These are phyloP conservation scores for Chloebia gouldiae DNA, from an alignment of 2,113 vertebrate genomes.

Conservation along the genomic window DNA sequence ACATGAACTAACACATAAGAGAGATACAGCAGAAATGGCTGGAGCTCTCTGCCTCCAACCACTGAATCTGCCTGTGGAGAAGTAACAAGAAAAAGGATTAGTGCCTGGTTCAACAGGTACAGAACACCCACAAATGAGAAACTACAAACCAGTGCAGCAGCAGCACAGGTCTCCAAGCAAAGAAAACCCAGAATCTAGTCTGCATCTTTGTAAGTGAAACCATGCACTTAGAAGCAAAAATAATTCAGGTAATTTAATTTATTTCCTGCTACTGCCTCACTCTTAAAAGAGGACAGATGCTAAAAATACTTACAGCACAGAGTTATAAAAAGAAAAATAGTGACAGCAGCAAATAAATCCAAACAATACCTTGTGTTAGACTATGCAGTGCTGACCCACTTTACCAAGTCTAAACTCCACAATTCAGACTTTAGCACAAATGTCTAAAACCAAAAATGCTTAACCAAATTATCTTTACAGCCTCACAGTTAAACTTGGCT, in stretches of 20 bases:
- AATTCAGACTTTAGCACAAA: not conserved
- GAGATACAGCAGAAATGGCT: not conserved
- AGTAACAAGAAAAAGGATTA: not conserved
- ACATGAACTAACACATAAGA: not conserved
- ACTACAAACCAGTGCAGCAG: not conserved
- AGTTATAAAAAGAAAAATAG: constrained; percentile 5
- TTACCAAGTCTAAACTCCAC: not conserved
- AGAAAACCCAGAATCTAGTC: not conserved
- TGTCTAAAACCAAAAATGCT: not conserved
- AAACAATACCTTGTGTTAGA: not conserved
- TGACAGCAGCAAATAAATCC: constrained; percentile 23
- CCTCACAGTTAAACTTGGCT: not conserved
- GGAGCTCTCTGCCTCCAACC: not conserved
- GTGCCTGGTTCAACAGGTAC: not conserved
- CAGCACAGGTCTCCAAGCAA: not conserved
- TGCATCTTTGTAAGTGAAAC: not conserved
- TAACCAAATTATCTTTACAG: not conserved
- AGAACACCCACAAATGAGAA: not conserved
- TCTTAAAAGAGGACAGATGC: not conserved
- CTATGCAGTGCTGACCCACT: not conserved
- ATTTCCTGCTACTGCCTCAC: not conserved
- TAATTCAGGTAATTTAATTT: not conserved
- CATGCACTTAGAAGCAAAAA: not conserved
- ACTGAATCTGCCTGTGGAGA: constrained; percentile 12
- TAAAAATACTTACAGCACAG: constrained; percentile 8